Base-by-base conservation (phyloP, 1,140 invertebrate genomes). In the Drosophila ercepeae region DNA sequence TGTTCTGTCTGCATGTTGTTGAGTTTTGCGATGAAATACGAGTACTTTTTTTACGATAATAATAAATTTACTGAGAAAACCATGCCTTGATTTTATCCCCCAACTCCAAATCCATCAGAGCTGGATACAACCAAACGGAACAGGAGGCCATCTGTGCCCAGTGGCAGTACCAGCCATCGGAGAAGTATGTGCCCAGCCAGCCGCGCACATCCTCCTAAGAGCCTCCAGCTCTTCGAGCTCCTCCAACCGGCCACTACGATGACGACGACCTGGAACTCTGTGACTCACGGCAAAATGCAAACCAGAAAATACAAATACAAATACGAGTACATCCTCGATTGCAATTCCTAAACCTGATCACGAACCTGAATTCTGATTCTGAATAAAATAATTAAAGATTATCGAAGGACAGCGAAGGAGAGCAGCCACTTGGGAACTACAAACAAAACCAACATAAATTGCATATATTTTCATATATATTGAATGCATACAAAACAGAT, bases 131-230 rank as follows among this genome's bases (percentile, higher is more conserved):
- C 39, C 92, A 94, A 75, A 92, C 92, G 23, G 93, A 93, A 60
- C 92, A 92, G 21, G 92, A 93, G 64, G 91, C 84, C 52, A 78
- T 94, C 11, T 94, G 94, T 60, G 92, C 93, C 2, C 93, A 94
- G 71, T 94, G 93, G 92, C 93, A 93, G 70, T 94, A 94, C 72
- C 92, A 93, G 61, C 94, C 94, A 3, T 94, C 93, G 18, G 94
- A 94, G 68, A 94, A 94, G 77, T 94, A 94, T 65, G 86, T 91
- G 58, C 89, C 89, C 57, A 91, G 89, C 63, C 82, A 88, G 74
- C 82, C 82, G 42, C 84, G 82, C 18, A 88, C 82, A 27, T 76
- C 75, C 16, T 83, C 81, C 4, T 86, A 84, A 61, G 13, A 27
- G 25, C 25, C 7, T 1, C 9, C 9, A n/a, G n/a, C n/a, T n/a